phyloP scores from a whole-genome alignment of 2,113 vertebrate genomes.

The Scolopax mira region DNA sequence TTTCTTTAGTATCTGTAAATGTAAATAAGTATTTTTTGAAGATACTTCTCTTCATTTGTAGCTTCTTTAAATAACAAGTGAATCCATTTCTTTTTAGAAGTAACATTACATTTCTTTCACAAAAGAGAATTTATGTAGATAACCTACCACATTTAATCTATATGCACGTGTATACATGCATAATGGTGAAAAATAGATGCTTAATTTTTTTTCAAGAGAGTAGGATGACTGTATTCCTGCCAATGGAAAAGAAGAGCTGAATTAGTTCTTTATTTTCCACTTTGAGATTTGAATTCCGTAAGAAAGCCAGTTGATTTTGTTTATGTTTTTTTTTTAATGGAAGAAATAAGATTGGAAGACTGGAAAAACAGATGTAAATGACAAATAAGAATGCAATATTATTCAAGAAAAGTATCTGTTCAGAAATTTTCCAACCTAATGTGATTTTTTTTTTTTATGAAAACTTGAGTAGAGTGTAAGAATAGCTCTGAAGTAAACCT shows the following conservation, averaged over 20 bases:
- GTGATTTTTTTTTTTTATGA: neutral
- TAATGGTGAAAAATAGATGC: neutral
- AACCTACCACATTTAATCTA: neutral
- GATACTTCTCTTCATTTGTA: neutral
- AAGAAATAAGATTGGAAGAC: neutral
- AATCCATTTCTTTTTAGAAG: neutral
- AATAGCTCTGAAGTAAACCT: neutral
- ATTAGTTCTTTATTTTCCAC: neutral
- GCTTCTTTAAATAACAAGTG: neutral
- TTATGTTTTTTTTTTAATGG: fast-evolving
- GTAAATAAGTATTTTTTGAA: neutral
- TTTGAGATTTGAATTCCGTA: neutral
- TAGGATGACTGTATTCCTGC: neutral
- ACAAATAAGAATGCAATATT: neutral
- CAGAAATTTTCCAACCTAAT: neutral
- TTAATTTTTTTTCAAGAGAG: neutral
- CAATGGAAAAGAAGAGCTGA: neutral
- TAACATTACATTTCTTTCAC: neutral
- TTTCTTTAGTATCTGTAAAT: neutral
- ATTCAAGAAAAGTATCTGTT: neutral
- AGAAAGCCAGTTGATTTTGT: neutral
- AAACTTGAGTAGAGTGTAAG: neutral
- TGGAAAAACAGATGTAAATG: neutral
- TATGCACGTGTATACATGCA: neutral
- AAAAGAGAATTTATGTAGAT: neutral